Evolutionary conservation across 2,113 vertebrate genomes (phyloP).

Genomic region (Nesospiza acunhae): DNA sequence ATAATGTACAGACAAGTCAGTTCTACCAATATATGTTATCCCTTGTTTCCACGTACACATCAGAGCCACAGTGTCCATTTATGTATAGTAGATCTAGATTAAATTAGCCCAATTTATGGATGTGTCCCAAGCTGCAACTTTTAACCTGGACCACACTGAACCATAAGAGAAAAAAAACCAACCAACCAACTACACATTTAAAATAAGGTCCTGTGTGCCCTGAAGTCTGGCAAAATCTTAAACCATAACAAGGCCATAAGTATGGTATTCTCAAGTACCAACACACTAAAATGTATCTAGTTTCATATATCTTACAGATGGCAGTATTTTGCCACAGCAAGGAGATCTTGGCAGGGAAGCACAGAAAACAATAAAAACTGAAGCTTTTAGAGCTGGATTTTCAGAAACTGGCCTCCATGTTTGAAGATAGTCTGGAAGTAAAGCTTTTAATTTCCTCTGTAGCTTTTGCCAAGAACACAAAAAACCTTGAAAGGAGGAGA

Average conservation of each 20-base stretch:
- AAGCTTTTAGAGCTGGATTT: constrained; percentile 17
- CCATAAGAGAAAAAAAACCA: neutral
- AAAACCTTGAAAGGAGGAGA: neutral
- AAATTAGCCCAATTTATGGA: neutral
- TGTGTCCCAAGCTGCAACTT: neutral
- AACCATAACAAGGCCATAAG: neutral
- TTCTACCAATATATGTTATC: neutral
- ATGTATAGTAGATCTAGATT: neutral
- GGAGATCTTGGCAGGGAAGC: constrained; percentile 3
- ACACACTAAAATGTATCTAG: neutral
- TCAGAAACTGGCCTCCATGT: constrained; percentile 12
- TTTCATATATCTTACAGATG: neutral
- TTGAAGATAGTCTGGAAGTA: constrained; percentile 23
- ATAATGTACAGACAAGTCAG: neutral
- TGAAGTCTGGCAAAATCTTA: neutral
- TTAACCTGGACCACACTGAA: neutral
- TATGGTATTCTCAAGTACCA: neutral
- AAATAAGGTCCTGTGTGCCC: neutral
- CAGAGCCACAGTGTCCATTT: neutral
- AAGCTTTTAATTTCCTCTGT: constrained; percentile 33
- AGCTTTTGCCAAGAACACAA: neutral
- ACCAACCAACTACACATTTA: neutral
- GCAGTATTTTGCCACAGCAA: neutral
- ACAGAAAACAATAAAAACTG: constrained; percentile 5
- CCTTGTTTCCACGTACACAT: neutral